phyloP scores from a whole-genome alignment of 2,797 vertebrate species.

The Syngnathus acus region DNA sequence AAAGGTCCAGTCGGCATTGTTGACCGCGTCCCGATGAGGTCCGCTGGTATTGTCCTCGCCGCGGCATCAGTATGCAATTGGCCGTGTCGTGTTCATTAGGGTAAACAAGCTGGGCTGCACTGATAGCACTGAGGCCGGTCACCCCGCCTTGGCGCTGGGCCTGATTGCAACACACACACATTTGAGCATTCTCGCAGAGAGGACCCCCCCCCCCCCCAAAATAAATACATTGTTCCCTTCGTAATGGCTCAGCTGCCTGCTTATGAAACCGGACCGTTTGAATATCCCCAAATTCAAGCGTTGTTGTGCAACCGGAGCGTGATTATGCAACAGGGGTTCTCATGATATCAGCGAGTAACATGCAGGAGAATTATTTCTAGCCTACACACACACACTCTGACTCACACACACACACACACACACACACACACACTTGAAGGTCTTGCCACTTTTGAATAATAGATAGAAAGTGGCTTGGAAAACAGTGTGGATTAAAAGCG shows the following conservation, averaged over 20 bases:
- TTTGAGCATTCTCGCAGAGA: conserved; percentile 3
- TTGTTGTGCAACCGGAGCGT: conserved; percentile 60
- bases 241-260: conserved; percentile 19
- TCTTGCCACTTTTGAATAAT: conserved; percentile 53
- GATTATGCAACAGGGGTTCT: conserved; percentile 50
- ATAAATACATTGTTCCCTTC: conserved; percentile 16
- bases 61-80: conserved; percentile 42
- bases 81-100: conserved; percentile 54
- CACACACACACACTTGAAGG: conserved; percentile 8
- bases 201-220: conserved; percentile 7
- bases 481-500: conserved; percentile 59
- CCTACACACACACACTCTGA: not conserved
- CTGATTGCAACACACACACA: conserved; percentile 42
- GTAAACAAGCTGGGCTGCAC: conserved; percentile 62
- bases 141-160: conserved; percentile 44
- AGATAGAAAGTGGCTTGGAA: conserved; percentile 59
- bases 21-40: conserved; percentile 17
- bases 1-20: conserved; percentile 18
- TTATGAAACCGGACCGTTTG: conserved; percentile 57
- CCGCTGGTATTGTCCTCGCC: conserved; percentile 31
- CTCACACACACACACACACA: not conserved
- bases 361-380: conserved; percentile 14
- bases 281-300: conserved; percentile 49
- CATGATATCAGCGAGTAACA: conserved; percentile 41
- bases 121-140: conserved; percentile 58